Percentiles rank a stretch among this genome's conserved stretches.
Evolutionary conservation across 1,140 invertebrate species (phyloP).

Genomic region (Hetaerina americana): DNA sequence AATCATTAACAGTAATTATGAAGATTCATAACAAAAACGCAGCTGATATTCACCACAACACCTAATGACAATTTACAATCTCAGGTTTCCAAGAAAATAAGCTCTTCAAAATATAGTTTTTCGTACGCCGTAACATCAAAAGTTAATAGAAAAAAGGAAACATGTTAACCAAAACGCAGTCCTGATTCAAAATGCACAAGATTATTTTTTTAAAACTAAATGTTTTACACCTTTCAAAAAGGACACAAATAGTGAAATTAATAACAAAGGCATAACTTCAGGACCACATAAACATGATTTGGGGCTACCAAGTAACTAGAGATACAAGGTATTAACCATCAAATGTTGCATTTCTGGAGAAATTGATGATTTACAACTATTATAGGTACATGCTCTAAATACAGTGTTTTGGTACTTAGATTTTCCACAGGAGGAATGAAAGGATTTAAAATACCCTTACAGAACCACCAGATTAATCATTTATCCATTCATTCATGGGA

Average conservation of each 20-base stretch:
- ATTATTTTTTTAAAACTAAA: no score
- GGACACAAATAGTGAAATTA: not conserved
- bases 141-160: not conserved
- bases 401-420: not conserved
- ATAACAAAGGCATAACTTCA: not conserved
- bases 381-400: not conserved
- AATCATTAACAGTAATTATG: not conserved
- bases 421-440: not conserved
- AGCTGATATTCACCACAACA: no score
- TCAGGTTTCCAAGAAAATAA: not conserved
- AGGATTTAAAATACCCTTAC: not conserved
- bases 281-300: not conserved
- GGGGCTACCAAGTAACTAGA: not conserved
- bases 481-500: not conserved
- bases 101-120: not conserved
- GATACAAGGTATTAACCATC: not conserved
- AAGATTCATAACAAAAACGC: not conserved
- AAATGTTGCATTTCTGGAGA: not conserved
- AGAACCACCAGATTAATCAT: not conserved
- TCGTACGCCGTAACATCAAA: not conserved
- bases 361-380: not conserved
- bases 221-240: not conserved
- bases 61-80: not conserved
- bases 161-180: not conserved
- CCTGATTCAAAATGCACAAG: no score